Base-by-base conservation (phyloP, 2,888 invertebrate genomes). In the Apodemia duryi region DNA sequence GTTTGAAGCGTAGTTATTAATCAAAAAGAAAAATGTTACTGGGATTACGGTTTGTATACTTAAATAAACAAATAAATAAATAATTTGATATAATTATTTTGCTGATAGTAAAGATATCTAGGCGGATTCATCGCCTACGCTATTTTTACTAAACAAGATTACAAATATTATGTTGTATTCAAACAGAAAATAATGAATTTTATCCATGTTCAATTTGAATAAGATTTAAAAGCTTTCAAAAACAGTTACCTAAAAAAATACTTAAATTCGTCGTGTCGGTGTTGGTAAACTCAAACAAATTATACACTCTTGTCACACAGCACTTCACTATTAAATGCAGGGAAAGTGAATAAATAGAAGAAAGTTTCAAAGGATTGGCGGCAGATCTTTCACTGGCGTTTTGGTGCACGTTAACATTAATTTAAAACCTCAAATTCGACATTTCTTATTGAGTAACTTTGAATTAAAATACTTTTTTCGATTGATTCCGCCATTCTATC, bases 271-370 rank as follows among this genome's bases (percentile, higher is more conserved):
- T 5, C 57, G 32, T 13, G 57, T 13, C 13, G 32, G 57, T 32
- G 35, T 35, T 60, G 32, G 32, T 57, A 29, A 32, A 11, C 57
- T 1, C 35, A 60, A 60, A 60, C 6, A 60, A 74, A 70, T 73
- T 71, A 70, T 64, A 61, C 71, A 74, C 71, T 70, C 74, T 74
- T 75, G 77, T 78, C 72, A 72, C 67, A 68, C 69, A 69, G 70
- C 69, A 75, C 74, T 72, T 73, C 21, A 70, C 69, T 71, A 74
- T 75, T 78, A 74, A 82, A 77, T 77, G 74, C 74, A 77, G 74
- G 73, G 88, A 90, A 88, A 89, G 89, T 86, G 87, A 89, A 86
- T 88, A 86, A 85, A 88, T 84, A 79, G 80, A 86, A 83, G 89
- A 90, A 90, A 89, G 89, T 86, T 78, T 84, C 81, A 67, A 84